Conservation (phyloP, 2,888 invertebrate genomes). For the Monopis laevigella region DNA sequence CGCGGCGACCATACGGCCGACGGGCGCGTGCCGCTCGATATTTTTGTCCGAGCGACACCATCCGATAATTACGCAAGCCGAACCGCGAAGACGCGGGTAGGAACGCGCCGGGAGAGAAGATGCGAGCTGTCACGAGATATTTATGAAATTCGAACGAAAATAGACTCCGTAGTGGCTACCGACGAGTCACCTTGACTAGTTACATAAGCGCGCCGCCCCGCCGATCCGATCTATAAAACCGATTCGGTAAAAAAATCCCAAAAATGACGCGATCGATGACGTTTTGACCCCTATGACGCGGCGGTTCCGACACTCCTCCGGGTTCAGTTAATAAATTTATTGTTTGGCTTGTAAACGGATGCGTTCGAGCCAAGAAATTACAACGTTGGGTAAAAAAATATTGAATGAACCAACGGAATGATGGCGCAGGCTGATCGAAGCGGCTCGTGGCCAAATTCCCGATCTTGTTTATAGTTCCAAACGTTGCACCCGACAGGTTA, state of each 20-base stretch:
- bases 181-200: constrained; percentile 59
- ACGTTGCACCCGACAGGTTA: constrained; percentile 42
- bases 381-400: constrained; percentile 62
- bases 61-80: constrained; percentile 50
- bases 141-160: constrained; percentile 64
- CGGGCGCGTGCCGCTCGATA: constrained; percentile 26
- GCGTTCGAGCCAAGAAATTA: constrained; percentile 67
- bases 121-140: constrained; percentile 64
- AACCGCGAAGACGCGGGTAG: constrained; percentile 42
- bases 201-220: no score
- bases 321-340: constrained; percentile 63
- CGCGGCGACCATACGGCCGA: constrained; percentile 31
- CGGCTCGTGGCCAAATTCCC: constrained; percentile 52
- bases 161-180: constrained; percentile 59
- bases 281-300: constrained; percentile 32
- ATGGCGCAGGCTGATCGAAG: constrained; percentile 55
- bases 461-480: constrained; percentile 48
- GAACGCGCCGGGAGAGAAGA: constrained; percentile 60
- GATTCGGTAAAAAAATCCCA: constrained; percentile 18
- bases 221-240: no score
- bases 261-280: constrained; percentile 37
- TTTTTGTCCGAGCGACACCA: constrained; percentile 25
- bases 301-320: constrained; percentile 64
- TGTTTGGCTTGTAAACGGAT: constrained; percentile 68
- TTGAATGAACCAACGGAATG: constrained; percentile 63